A percentile compares a stretch with the other conserved stretches of the same genome.
These are phyloP conservation scores for Thalassoma bifasciatum DNA, from an alignment of 2,113 vertebrate species.

Conservation along the genomic window DNA sequence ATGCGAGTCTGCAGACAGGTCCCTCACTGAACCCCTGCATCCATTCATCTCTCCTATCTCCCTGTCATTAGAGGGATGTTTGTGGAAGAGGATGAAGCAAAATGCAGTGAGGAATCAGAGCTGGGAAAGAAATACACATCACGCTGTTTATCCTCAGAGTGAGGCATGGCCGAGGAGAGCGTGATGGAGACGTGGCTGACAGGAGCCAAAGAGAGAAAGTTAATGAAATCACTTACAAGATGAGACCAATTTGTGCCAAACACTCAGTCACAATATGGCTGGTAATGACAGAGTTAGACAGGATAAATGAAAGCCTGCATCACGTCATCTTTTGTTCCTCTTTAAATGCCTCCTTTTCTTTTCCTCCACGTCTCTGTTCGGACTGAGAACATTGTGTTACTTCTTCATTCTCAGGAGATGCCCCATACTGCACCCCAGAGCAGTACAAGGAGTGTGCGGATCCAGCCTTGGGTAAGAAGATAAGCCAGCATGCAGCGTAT, in stretches of 20 bases:
- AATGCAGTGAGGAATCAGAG: slow-evolving; percentile 28
- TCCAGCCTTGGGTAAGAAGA: slow-evolving; percentile 92
- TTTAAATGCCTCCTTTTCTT: background rate
- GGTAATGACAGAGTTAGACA: slow-evolving; percentile 45
- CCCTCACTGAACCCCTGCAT: slow-evolving; percentile 14
- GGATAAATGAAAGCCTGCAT: slow-evolving; percentile 52
- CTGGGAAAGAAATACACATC: slow-evolving; percentile 19
- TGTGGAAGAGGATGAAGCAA: slow-evolving; percentile 1
- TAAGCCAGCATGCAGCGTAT: slow-evolving; percentile 41
- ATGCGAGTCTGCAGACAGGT: slow-evolving; percentile 33
- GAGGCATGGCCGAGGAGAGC: slow-evolving; percentile 19
- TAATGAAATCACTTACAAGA: slow-evolving; percentile 51
- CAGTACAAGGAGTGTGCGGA: slow-evolving; percentile 99
- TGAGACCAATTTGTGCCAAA: slow-evolving; percentile 52
- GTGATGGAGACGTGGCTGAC: slow-evolving; percentile 17
- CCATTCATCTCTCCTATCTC: slow-evolving; percentile 35
- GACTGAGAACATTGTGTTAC: slow-evolving; percentile 48
- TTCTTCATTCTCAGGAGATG: slow-evolving; percentile 87
- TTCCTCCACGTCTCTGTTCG: slow-evolving; percentile 7
- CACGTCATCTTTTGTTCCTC: slow-evolving; percentile 19
- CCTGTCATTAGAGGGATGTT: slow-evolving; percentile 16
- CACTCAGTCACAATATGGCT: slow-evolving; percentile 43
- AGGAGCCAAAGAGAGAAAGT: slow-evolving; percentile 15
- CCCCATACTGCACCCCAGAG: slow-evolving; percentile 97
- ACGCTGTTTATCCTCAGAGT: slow-evolving; percentile 33